phyloP scores from a whole-genome alignment of 2,113 vertebrate species.

The Trinectes maculatus region DNA sequence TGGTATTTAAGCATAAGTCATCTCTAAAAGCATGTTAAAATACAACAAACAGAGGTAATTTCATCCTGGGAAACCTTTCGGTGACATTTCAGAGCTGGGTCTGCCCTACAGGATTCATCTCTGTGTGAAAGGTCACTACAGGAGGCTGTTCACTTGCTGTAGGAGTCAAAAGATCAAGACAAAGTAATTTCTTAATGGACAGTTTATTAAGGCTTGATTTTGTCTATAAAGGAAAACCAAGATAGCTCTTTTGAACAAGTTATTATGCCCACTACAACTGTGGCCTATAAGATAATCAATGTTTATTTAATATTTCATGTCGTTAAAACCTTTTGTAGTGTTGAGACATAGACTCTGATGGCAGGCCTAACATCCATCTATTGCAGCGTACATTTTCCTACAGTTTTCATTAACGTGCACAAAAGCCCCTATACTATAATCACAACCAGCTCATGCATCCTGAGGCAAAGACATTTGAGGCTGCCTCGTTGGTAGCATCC shows the following conservation, averaged over 20 bases:
- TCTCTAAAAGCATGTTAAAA: neutral
- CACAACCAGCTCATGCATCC: conserved; percentile 84
- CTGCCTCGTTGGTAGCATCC: conserved; percentile 34
- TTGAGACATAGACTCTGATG: conserved; percentile 74
- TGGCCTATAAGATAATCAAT: conserved; percentile 81
- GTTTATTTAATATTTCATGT: conserved; percentile 65
- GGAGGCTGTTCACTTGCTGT: neutral
- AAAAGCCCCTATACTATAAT: conserved; percentile 73
- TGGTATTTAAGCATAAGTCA: neutral
- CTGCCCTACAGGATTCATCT: conserved; percentile 10
- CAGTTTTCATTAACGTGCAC: conserved; percentile 80
- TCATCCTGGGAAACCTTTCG: conserved; percentile 13
- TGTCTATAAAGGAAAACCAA: conserved; percentile 84
- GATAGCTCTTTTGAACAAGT: conserved; percentile 81
- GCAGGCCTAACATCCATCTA: conserved; percentile 82
- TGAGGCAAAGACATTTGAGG: conserved; percentile 40
- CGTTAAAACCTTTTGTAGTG: conserved; percentile 78
- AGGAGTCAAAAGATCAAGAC: conserved; percentile 61
- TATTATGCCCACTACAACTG: conserved; percentile 83
- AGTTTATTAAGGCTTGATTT: conserved; percentile 96
- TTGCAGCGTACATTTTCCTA: conserved; percentile 82
- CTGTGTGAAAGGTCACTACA: conserved; percentile 31
- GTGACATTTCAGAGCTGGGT: conserved; percentile 32
- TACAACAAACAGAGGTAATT: conserved; percentile 6
- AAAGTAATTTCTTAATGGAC: conserved; percentile 84